phyloP scores from a whole-genome alignment of 2,113 vertebrate species.

The Turdus rufiventris region DNA sequence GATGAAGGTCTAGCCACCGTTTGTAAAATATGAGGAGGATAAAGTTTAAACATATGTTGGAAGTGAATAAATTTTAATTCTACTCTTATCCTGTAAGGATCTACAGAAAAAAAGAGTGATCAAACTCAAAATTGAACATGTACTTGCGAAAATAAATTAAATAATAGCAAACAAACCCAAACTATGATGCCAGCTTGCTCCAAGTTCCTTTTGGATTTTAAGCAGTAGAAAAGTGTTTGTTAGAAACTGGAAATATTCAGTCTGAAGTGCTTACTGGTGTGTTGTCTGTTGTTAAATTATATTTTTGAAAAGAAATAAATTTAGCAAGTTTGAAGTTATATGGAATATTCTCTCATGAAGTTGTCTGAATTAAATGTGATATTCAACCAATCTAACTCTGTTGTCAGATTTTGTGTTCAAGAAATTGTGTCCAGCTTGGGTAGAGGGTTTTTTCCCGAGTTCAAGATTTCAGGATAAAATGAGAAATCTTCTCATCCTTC shows the following conservation, averaged over 20 bases:
- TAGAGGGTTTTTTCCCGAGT: neutral
- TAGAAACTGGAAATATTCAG: neutral
- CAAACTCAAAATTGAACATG: neutral
- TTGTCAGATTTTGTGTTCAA: neutral
- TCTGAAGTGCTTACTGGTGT: fast-evolving
- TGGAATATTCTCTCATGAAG: neutral
- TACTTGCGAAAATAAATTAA: neutral
- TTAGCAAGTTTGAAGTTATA: neutral
- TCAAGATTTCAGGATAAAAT: neutral
- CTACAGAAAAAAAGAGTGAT: neutral
- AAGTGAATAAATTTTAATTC: neutral
- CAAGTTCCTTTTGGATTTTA: neutral
- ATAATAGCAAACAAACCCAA: neutral
- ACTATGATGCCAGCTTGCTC: neutral
- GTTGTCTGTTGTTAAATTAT: neutral
- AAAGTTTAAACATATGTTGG: neutral
- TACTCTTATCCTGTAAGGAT: neutral
- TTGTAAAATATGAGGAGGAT: neutral
- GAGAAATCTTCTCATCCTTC: neutral
- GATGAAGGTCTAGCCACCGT: fast-evolving
- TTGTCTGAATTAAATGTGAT: neutral
- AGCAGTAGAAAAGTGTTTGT: neutral
- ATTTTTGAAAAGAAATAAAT: neutral
- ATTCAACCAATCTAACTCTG: neutral
- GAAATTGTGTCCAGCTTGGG: neutral